Evolutionary conservation across 1,140 invertebrate genomes (phyloP), one percentile per base, ranked within the genome.

Genomic region (Anagrus nilaparvatae): DNA sequence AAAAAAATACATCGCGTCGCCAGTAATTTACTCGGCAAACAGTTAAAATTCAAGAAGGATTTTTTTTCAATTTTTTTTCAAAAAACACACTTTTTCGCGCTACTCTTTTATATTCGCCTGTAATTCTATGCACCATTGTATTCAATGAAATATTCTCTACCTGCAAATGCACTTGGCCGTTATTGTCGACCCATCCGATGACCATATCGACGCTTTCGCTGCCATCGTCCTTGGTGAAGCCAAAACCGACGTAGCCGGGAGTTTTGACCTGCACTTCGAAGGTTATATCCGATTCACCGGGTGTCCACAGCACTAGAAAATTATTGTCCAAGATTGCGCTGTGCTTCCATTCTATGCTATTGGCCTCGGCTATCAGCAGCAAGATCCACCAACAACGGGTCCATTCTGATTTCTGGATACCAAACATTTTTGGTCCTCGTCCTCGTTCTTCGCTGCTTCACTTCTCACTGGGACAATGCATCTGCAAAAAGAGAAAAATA

Each of bases 231-330:
- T 74, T 76, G 48, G 82, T 87, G 56, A 87, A 82, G 36, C 85
- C 85, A 52, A 88, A 78, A 14, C 82, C 84, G 43, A 88, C 76
- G 61, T 85, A 89, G 47, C 86, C 86, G 49, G 74, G 72, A 30
- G 84, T 85, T 63, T 73, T 77, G 51, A 83, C 84, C 69, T 84
- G 81, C 51, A 86, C 70, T 65, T 85, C 78, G 60, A 87, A 86
- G 36, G 77, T 84, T 53, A 87, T 80, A 61, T 82, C 80, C 56
- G 70, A 61, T 38, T 67, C 61, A n/a, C 49, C 56, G 2, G 63
- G 64, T 18, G 69, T 67, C 73, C 73, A 74, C 1, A 74, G 52
- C 13, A 69, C 57, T 20, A 67, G 64, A 44, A 70, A 71, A 45
- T 67, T 65, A 47, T 68, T 62, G 53, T 72, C 70, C 41, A 72